These are phyloP conservation scores for Sinotaia quadrata DNA, from an alignment of 2,888 invertebrate species.

Conservation along the genomic window DNA sequence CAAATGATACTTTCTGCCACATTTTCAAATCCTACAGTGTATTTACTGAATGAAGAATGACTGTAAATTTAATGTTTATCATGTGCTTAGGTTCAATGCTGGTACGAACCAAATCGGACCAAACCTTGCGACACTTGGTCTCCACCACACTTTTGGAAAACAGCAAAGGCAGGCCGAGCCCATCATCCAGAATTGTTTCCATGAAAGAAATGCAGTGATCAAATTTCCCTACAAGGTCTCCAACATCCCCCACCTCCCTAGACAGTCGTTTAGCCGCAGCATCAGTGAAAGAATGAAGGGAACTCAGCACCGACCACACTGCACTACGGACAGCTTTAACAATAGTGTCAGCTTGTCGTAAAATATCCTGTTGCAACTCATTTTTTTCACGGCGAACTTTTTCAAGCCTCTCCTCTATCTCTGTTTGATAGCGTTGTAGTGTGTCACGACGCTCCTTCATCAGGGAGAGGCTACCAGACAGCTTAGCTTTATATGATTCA, in stretches of 20 bases:
- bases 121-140: conserved; percentile 37
- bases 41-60: too few species aligned
- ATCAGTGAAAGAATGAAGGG: conserved; percentile 84
- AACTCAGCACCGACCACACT: conserved; percentile 73
- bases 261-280: conserved; percentile 84
- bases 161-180: conserved; percentile 62
- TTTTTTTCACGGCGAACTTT: conserved; percentile 82
- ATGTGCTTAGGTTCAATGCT: background rate
- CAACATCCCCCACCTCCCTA: conserved; percentile 87
- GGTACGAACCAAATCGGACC: conserved; percentile 25
- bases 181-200: conserved; percentile 79
- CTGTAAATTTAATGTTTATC: background rate
- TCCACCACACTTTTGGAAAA: conserved; percentile 56
- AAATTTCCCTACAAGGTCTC: conserved; percentile 86
- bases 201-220: conserved; percentile 92
- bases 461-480: conserved; percentile 77
- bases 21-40: too few species aligned
- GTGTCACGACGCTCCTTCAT: conserved; percentile 80
- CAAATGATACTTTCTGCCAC: too few species aligned
- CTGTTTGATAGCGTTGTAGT: conserved; percentile 45
- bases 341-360: conserved; percentile 35
- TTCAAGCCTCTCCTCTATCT: conserved; percentile 78
- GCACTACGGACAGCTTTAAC: conserved; percentile 33
- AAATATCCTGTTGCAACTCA: conserved; percentile 68
- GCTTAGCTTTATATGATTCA: conserved; percentile 66